Percentiles rank a stretch among this genome's conserved stretches.
These are phyloP conservation scores for Papilio elwesi DNA, from an alignment of 2,888 invertebrate genomes.

Conservation along the genomic window DNA sequence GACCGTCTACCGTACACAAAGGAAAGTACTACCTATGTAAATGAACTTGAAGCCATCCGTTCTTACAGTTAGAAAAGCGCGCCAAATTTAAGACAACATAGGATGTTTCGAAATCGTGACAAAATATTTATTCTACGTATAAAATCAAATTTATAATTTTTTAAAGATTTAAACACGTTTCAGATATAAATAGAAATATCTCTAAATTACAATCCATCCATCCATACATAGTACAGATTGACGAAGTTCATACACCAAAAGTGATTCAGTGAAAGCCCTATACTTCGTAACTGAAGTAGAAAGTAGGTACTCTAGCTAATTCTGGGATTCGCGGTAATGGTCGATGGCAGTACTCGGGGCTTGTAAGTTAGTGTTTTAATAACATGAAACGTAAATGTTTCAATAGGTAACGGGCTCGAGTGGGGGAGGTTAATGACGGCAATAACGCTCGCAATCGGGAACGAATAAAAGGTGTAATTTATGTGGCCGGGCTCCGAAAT, in stretches of 20 bases:
- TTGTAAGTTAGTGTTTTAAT: constrained; percentile 48
- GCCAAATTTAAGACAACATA: not conserved
- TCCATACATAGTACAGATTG: too few species aligned
- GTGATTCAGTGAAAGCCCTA: too few species aligned
- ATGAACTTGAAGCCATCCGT: constrained; percentile 12
- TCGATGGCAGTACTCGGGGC: constrained; percentile 17
- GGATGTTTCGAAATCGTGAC: not conserved
- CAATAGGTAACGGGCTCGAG: constrained; percentile 53
- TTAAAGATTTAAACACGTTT: not conserved
- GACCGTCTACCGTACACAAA: constrained; percentile 32
- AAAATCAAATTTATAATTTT: not conserved
- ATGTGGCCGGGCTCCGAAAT: constrained; percentile 74
- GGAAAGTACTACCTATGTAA: constrained; percentile 33
- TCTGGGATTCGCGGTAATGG: not conserved
- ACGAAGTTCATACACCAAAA: too few species aligned
- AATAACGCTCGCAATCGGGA: constrained; percentile 73
- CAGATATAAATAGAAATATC: not conserved
- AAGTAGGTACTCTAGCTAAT: not conserved
- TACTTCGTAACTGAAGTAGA: not conserved
- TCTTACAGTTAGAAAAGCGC: not conserved
- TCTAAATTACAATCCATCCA: too few species aligned
- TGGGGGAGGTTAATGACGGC: constrained; percentile 68
- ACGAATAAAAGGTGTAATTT: constrained; percentile 81
- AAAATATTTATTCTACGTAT: not conserved
- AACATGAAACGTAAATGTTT: constrained; percentile 53